Base-by-base conservation (phyloP, 2,888 invertebrate species). In the Synanthedon tipuliformis region DNA sequence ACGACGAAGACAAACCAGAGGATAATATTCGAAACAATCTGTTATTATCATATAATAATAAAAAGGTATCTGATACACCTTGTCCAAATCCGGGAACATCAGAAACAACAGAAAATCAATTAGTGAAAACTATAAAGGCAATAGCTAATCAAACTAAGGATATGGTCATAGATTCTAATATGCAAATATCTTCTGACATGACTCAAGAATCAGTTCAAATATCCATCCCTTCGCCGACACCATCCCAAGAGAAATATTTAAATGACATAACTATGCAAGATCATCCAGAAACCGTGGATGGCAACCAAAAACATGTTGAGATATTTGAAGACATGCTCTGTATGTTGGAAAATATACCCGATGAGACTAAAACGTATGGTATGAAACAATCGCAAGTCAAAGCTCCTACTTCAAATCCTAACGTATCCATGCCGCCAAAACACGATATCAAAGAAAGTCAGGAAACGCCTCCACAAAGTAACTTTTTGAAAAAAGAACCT, bases 251-350 rank as follows among this genome's bases (percentile, higher is more conserved):
- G 64, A 86, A 90, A 59, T 90, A 90, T 75, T 69, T 91, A 12
- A 90, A 91, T 64, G 90, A 90, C 60, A 90, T 91, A 16, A 90
- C 90, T 0, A 80, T 90, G 77, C 89, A 90, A 64, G 90, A 90
- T 52, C 82, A 90, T 55, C 86, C 78, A 1, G 83, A 89, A 59
- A 70, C 89, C 15, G 78, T 88, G 7, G 89, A 88, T 63, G 87
- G 86, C n/a, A 88, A 82, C 59, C 74, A 80, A 1, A 88, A 89
- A 60, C 89, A 89, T 52, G 90, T 90, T 13, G 92, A 92, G 64
- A 89, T 90, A 0, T 90, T 92, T 51, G 92, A 92, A 62, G 92
- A 92, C 63, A 91, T 92, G 77, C 73, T 92, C 12, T 91, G 92
- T 66, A 92, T 92, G 88, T 81, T 92, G 49, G 92, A 92, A 61